phyloP scores from a whole-genome alignment of 2,888 invertebrate species.

The Kryphioiulus occultus region DNA sequence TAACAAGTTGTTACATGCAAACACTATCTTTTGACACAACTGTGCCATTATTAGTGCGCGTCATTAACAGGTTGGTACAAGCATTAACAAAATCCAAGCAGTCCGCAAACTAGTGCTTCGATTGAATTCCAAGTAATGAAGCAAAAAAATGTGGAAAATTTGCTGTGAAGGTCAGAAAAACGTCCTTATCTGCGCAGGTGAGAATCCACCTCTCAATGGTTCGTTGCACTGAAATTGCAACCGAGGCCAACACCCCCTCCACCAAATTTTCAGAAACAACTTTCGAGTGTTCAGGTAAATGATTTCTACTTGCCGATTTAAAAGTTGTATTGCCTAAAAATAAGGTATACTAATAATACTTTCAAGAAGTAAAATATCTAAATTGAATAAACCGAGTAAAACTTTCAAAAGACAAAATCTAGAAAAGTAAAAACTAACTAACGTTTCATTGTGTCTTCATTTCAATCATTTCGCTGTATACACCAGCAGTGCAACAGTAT shows the following conservation, averaged over 20 bases:
- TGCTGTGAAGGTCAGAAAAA: not conserved
- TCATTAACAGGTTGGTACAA: not conserved
- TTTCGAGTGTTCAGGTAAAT: not conserved
- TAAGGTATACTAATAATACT: no score
- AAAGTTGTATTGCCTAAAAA: not conserved
- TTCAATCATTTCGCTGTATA: no score
- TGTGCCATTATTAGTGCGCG: not conserved
- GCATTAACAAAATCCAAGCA: no score
- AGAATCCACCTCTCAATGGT: conserved; percentile 12
- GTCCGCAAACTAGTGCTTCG: not conserved
- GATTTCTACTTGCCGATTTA: not conserved
- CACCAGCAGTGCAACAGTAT: not conserved
- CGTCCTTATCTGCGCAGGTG: conserved; percentile 22
- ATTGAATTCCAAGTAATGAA: not conserved
- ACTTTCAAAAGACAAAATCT: not conserved
- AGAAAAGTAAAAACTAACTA: no score
- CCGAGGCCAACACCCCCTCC: not conserved
- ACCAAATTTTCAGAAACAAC: not conserved
- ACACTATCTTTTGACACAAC: not conserved
- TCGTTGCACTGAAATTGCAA: conserved; percentile 1
- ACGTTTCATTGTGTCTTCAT: no score
- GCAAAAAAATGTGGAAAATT: not conserved
- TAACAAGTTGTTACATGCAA: not conserved
- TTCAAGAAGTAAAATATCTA: not conserved
- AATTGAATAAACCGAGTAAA: not conserved